A percentile compares a stretch with the other conserved stretches of the same genome.
Evolutionary conservation across 2,888 invertebrate genomes (phyloP).

Genomic region (Harmothoe impar): DNA sequence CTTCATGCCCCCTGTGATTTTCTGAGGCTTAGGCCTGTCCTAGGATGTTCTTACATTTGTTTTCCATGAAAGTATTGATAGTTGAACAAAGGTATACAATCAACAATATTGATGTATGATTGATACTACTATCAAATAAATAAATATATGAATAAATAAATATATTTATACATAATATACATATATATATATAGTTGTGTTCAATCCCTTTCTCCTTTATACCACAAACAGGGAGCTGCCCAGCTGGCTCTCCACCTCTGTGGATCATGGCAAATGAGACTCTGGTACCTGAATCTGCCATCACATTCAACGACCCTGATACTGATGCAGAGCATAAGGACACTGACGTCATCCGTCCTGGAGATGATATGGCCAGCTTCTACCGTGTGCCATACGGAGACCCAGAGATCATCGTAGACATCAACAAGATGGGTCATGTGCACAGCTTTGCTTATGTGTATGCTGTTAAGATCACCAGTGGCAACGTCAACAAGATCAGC

Average conservation of each 20-base stretch:
- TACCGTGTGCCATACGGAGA: background rate
- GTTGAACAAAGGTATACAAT: too few relatives aligned
- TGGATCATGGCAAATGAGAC: slow-evolving; percentile 44
- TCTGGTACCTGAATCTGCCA: background rate
- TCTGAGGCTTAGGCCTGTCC: too few relatives aligned
- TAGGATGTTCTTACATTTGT: too few relatives aligned
- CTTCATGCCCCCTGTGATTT: too few relatives aligned
- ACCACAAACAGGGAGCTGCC: background rate
- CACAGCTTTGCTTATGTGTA: slow-evolving; percentile 14
- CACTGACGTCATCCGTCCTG: background rate
- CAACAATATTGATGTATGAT: too few relatives aligned
- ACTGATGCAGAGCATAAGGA: background rate
- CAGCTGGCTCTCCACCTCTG: background rate
- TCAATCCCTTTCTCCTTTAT: too few relatives aligned
- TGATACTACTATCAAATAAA: too few relatives aligned
- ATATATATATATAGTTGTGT: too few relatives aligned
- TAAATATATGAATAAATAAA: too few relatives aligned
- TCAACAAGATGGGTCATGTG: background rate
- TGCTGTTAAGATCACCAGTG: slow-evolving; percentile 5
- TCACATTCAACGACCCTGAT: slow-evolving; percentile 1
- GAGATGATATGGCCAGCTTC: background rate
- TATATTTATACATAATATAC: too few relatives aligned
- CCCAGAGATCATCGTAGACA: slow-evolving; percentile 10
- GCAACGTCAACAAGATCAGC: background rate
- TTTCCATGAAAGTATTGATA: too few relatives aligned